Evolutionary conservation across 2,888 invertebrate genomes (phyloP), one percentile per base, ranked within the genome.

Genomic region (Mesochorus sp.): DNA sequence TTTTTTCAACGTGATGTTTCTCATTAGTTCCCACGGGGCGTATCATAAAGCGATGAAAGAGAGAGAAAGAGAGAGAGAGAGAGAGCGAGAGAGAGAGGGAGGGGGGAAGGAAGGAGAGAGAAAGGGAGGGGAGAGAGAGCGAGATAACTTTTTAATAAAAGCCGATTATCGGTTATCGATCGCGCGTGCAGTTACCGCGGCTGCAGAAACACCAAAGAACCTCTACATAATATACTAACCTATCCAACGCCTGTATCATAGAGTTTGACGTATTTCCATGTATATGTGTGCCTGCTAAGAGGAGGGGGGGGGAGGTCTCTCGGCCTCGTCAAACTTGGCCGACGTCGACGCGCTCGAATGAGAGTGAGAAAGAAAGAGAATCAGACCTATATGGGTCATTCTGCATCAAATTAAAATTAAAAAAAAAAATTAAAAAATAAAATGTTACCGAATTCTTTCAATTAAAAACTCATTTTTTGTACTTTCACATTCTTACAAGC

Each of bases 91-190:
- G 28, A 28, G 28, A 28, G 28, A 28, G 28, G 5, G 28, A 28
- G 5, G 28, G 5, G 28, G n/a, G 39, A 39, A 6, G 8, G 44
- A 4, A 19, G 2, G 17, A 44, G 1, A 17, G 44, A 28, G 28
- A 28, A 5, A 28, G 28, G 5, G 28, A 28, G 28, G 5, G 5
- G 28, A 28, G 28, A 28, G 28, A 28, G 44, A 26, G 49, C 3
- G 49, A 55, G 14, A 12, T 51, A 14, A 19, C 31, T 68, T 70
- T 68, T 28, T 51, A 64, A 70, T 55, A 64, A 75, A 76, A 61
- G 37, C 66, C 61, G 66, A 66, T 71, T 66, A 76, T 76, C 76
- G 66, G 71, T 71, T 76, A 71, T 66, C 71, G 71, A 76, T 71
- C 59, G 71, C 17, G 42, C 12, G 14, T 53, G 67, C 26, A 61